These are phyloP conservation scores for Lampris megalopsis DNA, from an alignment of 2,113 vertebrate species.

Conservation along the genomic window DNA sequence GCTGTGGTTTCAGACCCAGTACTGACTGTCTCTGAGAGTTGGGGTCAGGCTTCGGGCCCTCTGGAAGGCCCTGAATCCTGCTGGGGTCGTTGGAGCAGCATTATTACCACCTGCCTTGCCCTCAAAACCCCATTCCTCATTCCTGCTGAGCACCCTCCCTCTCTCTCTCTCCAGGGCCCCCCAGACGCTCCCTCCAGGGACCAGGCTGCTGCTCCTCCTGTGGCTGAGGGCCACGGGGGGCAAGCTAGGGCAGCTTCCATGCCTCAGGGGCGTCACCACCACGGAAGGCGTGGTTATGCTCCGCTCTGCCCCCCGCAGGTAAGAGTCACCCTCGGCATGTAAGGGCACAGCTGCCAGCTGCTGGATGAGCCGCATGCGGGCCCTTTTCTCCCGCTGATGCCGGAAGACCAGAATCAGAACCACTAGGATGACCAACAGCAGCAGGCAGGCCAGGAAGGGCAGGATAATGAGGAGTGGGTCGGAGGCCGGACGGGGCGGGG, in stretches of 20 bases:
- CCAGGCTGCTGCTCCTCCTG: slow-evolving; percentile 52
- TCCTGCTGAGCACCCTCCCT: not conserved
- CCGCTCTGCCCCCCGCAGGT: slow-evolving; percentile 70
- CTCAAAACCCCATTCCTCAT: slow-evolving; percentile 10
- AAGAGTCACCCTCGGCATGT: slow-evolving; percentile 53
- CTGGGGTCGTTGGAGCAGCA: not conserved
- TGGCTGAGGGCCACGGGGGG: slow-evolving; percentile 50
- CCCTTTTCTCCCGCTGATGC: slow-evolving; percentile 81
- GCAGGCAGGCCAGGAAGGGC: slow-evolving; percentile 81
- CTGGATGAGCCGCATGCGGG: slow-evolving; percentile 68
- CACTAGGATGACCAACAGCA: slow-evolving; percentile 79
- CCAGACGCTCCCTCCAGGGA: slow-evolving; percentile 75
- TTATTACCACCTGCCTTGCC: slow-evolving; percentile 5
- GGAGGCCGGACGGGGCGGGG: slow-evolving; percentile 71
- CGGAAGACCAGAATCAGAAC: slow-evolving; percentile 82
- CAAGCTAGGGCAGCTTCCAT: slow-evolving; percentile 57
- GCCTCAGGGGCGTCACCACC: slow-evolving; percentile 84
- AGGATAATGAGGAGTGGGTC: slow-evolving; percentile 82
- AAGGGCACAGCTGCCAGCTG: slow-evolving; percentile 62
- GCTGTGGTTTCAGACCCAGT: slow-evolving; percentile 85
- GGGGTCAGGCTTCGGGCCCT: slow-evolving; percentile 75
- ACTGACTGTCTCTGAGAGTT: slow-evolving; percentile 83
- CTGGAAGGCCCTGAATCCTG: slow-evolving; percentile 35
- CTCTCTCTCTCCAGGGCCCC: slow-evolving; percentile 78
- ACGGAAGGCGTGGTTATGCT: slow-evolving; percentile 84